Conservation (phyloP, 2,888 invertebrate genomes). For the Agrochola circellaris region DNA sequence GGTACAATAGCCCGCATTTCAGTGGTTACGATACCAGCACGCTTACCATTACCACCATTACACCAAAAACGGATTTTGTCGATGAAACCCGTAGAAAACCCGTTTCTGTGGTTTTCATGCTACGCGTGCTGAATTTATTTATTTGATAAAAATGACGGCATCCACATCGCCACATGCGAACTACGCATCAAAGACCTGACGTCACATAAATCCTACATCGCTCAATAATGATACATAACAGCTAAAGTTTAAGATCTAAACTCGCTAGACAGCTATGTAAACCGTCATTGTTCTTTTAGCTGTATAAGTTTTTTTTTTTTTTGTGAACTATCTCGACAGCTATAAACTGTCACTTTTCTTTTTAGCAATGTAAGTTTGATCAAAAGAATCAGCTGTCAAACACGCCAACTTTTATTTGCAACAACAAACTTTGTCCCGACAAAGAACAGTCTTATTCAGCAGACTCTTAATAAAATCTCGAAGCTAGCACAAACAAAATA, state of each 20-base stretch:
- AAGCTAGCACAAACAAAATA: constrained; percentile 52
- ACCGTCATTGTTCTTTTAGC: too few species aligned
- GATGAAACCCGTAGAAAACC: too few species aligned
- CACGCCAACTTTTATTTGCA: neutral
- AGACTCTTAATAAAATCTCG: constrained; percentile 24
- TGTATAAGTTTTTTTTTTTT: too few species aligned
- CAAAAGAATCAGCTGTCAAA: neutral
- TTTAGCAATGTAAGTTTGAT: neutral
- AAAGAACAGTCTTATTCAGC: neutral
- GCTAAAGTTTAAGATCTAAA: neutral
- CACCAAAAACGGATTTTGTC: too few species aligned
- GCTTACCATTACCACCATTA: too few species aligned
- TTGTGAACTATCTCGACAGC: neutral
- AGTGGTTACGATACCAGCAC: neutral
- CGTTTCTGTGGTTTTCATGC: too few species aligned
- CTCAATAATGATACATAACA: too few species aligned
- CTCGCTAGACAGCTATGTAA: neutral
- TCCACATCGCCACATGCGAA: too few species aligned
- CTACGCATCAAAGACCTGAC: too few species aligned
- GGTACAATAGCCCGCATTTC: neutral
- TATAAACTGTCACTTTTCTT: neutral
- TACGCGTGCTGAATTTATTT: too few species aligned
- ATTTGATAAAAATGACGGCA: too few species aligned
- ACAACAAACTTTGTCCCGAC: neutral
- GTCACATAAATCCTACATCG: too few species aligned